Base-by-base conservation (phyloP, 1,140 invertebrate species). In the honey bee (Apis mellifera) region DNA sequence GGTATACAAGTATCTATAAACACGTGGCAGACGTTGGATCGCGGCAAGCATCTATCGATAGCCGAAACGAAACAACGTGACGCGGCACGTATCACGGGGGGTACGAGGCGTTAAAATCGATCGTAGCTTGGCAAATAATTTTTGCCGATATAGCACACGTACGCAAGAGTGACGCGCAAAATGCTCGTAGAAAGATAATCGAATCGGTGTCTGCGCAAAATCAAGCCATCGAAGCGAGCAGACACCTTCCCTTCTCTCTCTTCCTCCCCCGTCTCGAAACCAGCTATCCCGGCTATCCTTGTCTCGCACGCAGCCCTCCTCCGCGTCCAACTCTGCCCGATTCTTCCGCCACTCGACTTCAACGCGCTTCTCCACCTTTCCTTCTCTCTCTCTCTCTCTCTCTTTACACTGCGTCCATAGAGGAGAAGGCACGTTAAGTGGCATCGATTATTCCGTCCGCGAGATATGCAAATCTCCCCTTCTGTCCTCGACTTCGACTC, bases 391-490 rank as follows among this genome's bases (percentile, higher is more conserved):
- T 54, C 52, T 54, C 52, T 42, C 52, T 52, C 50, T 12, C 50
- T 32, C 12, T 13, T 13, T 17, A 32, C 15, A 32, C 32, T 3
- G 32, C 2, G 32, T 32, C 32, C 32, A 3, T 32, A 32, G 2
- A 32, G 32, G 55, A 82, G 84, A 87, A 84, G 84, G 60, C 83
- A 85, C 85, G 82, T 89, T 91, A 92, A 92, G 87, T 90, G 89
- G 84, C 88, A 92, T 93, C 89, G 92, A 93, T 93, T 93, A 93
- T 93, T 92, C 91, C 87, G 80, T 87, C 88, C 86, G 90, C 84
- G 88, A 91, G 91, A 92, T 93, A 92, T 92, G 92, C 92, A 92
- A 92, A 92, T 92, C 84, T 81, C 70, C 55, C 52, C 50, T 82
- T 70, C 48, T 50, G 48, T 66, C 55, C 23, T 48, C 59, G 71